phyloP scores from a whole-genome alignment of 1,140 invertebrate genomes.

The Cyclargus thomasi region DNA sequence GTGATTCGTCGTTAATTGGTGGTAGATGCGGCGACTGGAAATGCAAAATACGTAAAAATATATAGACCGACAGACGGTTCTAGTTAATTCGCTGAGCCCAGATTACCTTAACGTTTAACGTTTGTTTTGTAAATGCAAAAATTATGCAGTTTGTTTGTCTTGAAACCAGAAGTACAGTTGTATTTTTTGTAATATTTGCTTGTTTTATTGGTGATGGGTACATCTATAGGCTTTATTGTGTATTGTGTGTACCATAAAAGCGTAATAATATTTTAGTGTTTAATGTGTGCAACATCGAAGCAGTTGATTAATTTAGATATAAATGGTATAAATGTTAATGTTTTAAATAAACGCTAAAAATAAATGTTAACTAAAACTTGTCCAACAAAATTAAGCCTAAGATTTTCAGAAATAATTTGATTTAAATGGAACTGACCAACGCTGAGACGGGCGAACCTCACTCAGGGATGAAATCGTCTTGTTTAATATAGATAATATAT shows the following conservation, averaged over 20 bases:
- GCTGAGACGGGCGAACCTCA: not conserved
- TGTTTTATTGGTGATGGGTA: no score
- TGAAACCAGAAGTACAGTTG: no score
- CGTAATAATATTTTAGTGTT: no score
- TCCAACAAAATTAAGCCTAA: not conserved
- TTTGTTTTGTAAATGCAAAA: constrained; percentile 28
- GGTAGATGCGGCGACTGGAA: constrained; percentile 41
- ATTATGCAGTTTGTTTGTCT: no score
- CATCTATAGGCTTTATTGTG: no score
- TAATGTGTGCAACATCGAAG: no score
- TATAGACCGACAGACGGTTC: constrained; percentile 34
- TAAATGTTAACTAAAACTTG: not conserved
- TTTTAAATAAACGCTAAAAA: not conserved
- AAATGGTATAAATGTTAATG: no score
- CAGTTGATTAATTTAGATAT: no score
- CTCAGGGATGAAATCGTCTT: not conserved
- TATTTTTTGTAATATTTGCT: no score
- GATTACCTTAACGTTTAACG: constrained; percentile 22
- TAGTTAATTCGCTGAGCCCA: constrained; percentile 38
- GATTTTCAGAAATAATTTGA: not conserved
- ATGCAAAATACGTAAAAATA: constrained; percentile 54
- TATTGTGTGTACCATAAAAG: no score
- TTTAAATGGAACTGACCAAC: not conserved
- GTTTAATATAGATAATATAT: not conserved
- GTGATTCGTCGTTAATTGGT: constrained; percentile 66